phyloP scores from a whole-genome alignment of 2,113 vertebrate genomes.

The Apistogramma diplotaenia region DNA sequence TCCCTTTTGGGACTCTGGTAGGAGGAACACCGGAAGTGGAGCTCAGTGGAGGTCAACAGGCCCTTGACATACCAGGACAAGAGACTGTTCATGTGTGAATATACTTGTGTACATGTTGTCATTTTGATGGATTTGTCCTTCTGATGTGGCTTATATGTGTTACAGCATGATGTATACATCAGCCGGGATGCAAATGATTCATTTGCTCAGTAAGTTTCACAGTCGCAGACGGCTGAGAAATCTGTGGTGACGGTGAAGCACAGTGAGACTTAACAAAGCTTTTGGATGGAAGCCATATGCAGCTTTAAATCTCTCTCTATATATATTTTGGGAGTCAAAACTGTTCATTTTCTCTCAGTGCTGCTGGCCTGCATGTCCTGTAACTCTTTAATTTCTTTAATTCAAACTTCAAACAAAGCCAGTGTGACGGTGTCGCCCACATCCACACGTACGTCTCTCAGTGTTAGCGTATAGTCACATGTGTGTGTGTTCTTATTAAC shows the following conservation, averaged over 20 bases:
- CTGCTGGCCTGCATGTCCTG: background rate
- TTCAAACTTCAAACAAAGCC: no score
- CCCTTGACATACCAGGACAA: slow-evolving; percentile 51
- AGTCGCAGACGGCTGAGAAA: slow-evolving; percentile 1
- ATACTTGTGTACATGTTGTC: background rate
- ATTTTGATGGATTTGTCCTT: slow-evolving; percentile 45
- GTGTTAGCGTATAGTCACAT: slow-evolving; percentile 17
- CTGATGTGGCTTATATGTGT: slow-evolving; percentile 27
- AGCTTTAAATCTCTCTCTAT: background rate
- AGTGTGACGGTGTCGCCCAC: slow-evolving; percentile 8
- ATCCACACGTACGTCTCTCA: background rate
- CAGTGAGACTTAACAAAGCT: slow-evolving; percentile 17
- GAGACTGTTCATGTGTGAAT: slow-evolving; percentile 24
- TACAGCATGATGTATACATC: slow-evolving; percentile 52
- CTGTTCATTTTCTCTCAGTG: background rate
- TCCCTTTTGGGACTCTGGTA: slow-evolving; percentile 31
- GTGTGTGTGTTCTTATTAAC: slow-evolving; percentile 27
- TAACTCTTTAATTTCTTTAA: no score
- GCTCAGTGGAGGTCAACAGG: slow-evolving; percentile 58
- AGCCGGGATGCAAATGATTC: slow-evolving; percentile 35
- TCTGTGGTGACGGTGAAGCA: background rate
- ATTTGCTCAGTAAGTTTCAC: slow-evolving; percentile 15
- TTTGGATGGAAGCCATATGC: background rate
- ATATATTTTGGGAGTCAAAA: background rate
- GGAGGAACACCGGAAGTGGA: slow-evolving; percentile 57